These are phyloP conservation scores for Drosophila robusta DNA, from an alignment of 2,888 invertebrate genomes.

Conservation along the genomic window DNA sequence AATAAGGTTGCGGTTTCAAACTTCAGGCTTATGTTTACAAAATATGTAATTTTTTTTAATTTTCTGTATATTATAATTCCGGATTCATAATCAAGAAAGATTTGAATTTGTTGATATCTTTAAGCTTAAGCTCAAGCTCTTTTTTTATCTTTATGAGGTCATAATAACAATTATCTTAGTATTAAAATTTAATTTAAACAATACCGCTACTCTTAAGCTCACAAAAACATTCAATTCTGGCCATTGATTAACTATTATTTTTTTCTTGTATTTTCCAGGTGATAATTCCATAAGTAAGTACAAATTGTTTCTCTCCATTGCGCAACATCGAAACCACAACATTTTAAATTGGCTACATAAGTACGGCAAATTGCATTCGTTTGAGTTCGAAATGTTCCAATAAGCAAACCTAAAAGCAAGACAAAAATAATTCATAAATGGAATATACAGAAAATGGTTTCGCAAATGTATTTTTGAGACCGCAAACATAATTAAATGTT, in stretches of 20 bases:
- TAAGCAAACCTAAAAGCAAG: constrained; percentile 7
- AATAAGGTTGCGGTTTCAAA: no score
- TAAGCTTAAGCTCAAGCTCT: no score
- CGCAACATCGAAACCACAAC: constrained; percentile 61
- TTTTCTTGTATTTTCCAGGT: constrained; percentile 68
- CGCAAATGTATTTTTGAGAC: constrained; percentile 36
- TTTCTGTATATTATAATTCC: no score
- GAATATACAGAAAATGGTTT: constrained; percentile 35
- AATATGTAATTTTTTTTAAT: no score
- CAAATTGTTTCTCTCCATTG: constrained; percentile 41
- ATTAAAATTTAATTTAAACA: no score
- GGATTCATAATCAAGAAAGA: no score
- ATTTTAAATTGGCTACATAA: constrained; percentile 72
- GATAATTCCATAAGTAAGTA: constrained; percentile 85
- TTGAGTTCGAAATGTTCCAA: constrained; percentile 34
- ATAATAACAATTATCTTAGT: not conserved
- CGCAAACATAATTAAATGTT: constrained; percentile 66
- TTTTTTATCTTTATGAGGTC: no score
- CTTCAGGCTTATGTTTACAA: no score
- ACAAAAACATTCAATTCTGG: not conserved
- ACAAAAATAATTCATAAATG: constrained; percentile 1
- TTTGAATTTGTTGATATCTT: no score
- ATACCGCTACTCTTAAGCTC: not conserved
- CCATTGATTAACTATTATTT: not conserved
- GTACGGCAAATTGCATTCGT: constrained; percentile 77